phyloP scores from a whole-genome alignment of 2,797 vertebrate genomes.

The Synanceia verrucosa region DNA sequence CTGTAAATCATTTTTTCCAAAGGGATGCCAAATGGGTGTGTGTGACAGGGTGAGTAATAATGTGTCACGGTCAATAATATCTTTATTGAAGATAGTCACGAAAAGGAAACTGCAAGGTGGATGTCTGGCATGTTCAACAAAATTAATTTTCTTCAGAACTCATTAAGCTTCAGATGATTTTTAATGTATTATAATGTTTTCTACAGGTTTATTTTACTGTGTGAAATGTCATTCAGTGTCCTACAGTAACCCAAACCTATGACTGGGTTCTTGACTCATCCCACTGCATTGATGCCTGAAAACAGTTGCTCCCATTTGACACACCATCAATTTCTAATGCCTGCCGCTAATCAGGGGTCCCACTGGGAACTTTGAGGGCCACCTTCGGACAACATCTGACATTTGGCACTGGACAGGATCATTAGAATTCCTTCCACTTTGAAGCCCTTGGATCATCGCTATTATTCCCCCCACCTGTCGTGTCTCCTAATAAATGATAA shows the following conservation, averaged over 20 bases:
- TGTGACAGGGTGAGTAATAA: constrained; percentile 71
- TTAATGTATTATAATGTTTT: background rate
- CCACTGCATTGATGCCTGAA: constrained; percentile 14
- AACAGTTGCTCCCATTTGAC: constrained; percentile 62
- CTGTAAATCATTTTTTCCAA: constrained; percentile 70
- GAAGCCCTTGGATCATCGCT: constrained; percentile 33
- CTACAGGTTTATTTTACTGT: background rate
- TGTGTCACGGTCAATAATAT: constrained; percentile 70
- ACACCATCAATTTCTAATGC: constrained; percentile 53
- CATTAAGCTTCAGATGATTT: background rate
- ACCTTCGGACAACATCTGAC: constrained; percentile 30
- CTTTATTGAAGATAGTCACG: constrained; percentile 64
- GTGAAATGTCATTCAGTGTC: constrained; percentile 19
- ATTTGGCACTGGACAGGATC: constrained; percentile 44
- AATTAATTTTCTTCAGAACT: background rate
- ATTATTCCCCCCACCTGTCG: constrained; percentile 65
- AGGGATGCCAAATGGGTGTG: constrained; percentile 64
- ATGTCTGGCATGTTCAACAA: constrained; percentile 22
- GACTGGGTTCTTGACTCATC: constrained; percentile 44
- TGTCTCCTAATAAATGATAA: constrained; percentile 41
- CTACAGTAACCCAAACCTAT: constrained; percentile 30
- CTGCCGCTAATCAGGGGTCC: constrained; percentile 46
- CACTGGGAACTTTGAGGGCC: constrained; percentile 23
- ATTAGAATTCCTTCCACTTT: constrained; percentile 56
- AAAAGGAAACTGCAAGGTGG: constrained; percentile 26